These are phyloP conservation scores for Coreoperca whiteheadi DNA, from an alignment of 2,113 vertebrate species.

Conservation along the genomic window DNA sequence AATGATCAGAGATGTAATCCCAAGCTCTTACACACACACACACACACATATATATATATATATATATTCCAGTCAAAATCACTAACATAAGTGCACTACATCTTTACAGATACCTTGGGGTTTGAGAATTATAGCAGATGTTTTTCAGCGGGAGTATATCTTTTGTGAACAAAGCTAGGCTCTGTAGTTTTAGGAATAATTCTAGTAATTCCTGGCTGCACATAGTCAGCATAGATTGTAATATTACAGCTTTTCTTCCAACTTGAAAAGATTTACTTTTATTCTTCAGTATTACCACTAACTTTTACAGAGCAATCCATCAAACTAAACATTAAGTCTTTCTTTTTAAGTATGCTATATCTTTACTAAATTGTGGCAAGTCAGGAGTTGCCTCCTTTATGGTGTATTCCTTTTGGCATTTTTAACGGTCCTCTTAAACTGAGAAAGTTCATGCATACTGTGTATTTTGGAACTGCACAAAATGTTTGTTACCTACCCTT, in stretches of 20 bases:
- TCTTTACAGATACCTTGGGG: constrained; percentile 31
- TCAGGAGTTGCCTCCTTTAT: not conserved
- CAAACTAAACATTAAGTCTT: not conserved
- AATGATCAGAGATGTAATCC: constrained; percentile 35
- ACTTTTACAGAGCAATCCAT: not conserved
- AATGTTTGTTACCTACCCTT: not conserved
- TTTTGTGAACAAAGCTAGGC: constrained; percentile 4
- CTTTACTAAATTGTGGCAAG: not conserved
- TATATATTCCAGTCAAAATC: constrained; percentile 5
- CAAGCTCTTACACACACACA: not conserved
- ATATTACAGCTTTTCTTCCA: constrained; percentile 2
- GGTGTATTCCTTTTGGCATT: not conserved
- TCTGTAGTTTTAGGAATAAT: constrained; percentile 29
- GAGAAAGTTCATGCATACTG: not conserved
- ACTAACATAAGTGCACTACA: constrained; percentile 13
- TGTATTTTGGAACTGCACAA: not conserved
- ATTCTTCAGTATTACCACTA: not conserved
- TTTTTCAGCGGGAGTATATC: not conserved
- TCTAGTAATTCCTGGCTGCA: constrained; percentile 9
- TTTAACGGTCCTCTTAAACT: not conserved
- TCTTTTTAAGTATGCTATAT: not conserved
- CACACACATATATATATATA: constrained; percentile 1
- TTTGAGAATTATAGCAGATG: constrained; percentile 20
- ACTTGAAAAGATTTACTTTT: not conserved
- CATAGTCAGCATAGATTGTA: not conserved